Conservation (phyloP, 2,113 vertebrate genomes). For the Acanthisitta chloris region DNA sequence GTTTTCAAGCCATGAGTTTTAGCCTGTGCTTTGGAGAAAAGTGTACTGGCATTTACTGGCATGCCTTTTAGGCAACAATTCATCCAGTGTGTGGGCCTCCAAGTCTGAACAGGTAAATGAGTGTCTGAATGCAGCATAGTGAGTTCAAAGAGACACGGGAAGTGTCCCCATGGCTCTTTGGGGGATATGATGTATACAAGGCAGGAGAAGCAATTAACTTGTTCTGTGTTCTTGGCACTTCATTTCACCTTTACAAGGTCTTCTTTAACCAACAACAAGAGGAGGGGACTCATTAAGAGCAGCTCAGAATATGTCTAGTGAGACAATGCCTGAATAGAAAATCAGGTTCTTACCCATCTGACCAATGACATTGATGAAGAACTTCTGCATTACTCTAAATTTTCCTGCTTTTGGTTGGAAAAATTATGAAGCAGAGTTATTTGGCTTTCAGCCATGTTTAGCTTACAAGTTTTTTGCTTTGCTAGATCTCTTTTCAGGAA, state of each 20-base stretch:
- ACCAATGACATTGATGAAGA: not conserved
- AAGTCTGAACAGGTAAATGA: not conserved
- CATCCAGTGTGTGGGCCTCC: not conserved
- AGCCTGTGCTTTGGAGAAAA: not conserved
- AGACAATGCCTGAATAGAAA: not conserved
- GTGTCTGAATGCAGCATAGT: not conserved
- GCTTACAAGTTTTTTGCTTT: not conserved
- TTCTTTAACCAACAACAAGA: not conserved
- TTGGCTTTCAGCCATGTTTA: constrained; percentile 4
- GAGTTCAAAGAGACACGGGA: not conserved
- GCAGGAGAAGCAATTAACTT: not conserved
- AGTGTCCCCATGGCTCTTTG: not conserved
- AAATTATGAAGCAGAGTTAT: not conserved
- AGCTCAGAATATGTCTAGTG: not conserved
- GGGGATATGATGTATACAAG: not conserved
- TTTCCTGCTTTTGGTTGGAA: not conserved
- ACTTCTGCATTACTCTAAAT: not conserved
- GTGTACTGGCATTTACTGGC: not conserved
- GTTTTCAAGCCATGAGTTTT: not conserved
- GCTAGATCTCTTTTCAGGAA: not conserved
- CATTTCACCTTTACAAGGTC: not conserved
- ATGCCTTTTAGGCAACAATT: not conserved
- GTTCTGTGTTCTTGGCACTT: not conserved
- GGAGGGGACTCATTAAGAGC: not conserved
- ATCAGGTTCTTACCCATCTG: not conserved